A percentile compares a stretch with the other conserved stretches of the same genome.
Evolutionary conservation across 2,797 vertebrate species (phyloP).

Genomic region (Syndactyla subalaris): DNA sequence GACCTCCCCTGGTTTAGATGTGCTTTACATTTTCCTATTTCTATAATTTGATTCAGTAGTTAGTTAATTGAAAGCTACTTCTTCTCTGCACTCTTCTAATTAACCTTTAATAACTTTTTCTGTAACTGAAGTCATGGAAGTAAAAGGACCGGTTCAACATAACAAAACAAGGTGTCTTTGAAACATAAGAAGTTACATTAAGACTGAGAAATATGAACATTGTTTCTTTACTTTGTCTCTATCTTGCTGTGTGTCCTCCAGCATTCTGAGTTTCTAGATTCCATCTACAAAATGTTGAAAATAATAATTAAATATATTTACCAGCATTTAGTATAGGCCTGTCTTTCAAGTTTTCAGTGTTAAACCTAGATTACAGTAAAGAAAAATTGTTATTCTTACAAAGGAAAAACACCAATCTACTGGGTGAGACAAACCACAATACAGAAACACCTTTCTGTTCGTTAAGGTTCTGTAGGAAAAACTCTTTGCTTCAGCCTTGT

Average conservation of each 20-base stretch:
- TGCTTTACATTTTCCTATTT: neutral
- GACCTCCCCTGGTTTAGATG: neutral
- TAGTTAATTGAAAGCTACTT: neutral
- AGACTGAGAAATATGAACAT: neutral
- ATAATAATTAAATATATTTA: neutral
- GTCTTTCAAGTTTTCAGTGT: neutral
- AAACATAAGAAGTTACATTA: neutral
- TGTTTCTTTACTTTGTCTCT: neutral
- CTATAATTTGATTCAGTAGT: neutral
- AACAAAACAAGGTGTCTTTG: neutral
- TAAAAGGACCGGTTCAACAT: neutral
- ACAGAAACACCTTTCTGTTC: neutral
- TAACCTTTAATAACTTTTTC: neutral
- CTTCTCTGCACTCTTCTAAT: neutral
- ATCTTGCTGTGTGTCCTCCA: neutral
- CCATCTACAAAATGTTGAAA: neutral
- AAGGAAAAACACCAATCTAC: neutral
- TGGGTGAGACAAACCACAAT: neutral
- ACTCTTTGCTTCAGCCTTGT: neutral
- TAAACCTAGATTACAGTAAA: neutral
- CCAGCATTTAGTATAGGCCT: neutral
- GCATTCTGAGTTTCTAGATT: neutral
- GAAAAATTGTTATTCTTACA: neutral
- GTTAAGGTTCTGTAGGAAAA: neutral
- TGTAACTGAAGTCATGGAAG: neutral